Evolutionary conservation across 2,113 vertebrate species (phyloP), one percentile per base, ranked within the genome.

Genomic region (Labeo rohita): DNA sequence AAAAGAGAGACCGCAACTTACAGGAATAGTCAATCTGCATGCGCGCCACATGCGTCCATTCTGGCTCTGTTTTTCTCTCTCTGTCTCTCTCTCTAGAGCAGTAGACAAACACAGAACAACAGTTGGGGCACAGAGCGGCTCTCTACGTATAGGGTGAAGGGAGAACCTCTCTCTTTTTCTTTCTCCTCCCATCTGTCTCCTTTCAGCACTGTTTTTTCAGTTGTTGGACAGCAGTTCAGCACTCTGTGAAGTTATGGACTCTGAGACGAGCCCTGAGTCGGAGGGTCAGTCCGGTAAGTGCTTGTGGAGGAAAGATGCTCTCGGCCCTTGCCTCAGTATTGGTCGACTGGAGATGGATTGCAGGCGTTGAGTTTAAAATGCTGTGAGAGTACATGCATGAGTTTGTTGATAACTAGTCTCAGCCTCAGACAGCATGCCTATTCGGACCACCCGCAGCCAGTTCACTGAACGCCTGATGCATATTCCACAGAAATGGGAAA

Each of bases 281-380:
- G 92, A 92, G 52, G 83, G 90, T 28, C 91, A 90, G 78, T 77
- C 92, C 88, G 94, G 93, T 95, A 89, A 95, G 94, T 91, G 45
- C 49, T 54, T 70, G 6, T 9, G 72, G 45, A 59, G 61, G n/a
- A 76, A 50, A 18, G 52, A 86, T 56, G 52, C 39, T 39, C 49
- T 84, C 70, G 4, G 16, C 59, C 18, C 52, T 72, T 63, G 70
- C 15, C 21, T 76, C 83, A 63, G 34, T 82, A 74, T 50, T 21
- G 39, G 50, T 77, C 84, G 72, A 75, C 28, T 50, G 11, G 50
- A 68, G 72, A 70, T 82, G 28, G 70, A 49, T 72, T 52, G 6
- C 9, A 68, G 87, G 18, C 50, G 72, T 13, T n/a, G 52, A 11
- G 36, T 80, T 52, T 80, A 61, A 45, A 82, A 82, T 65, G 12